Percentiles rank a stretch among this genome's conserved stretches.
phyloP scores from a whole-genome alignment of 2,888 invertebrate genomes.

The Netelia melanura region DNA sequence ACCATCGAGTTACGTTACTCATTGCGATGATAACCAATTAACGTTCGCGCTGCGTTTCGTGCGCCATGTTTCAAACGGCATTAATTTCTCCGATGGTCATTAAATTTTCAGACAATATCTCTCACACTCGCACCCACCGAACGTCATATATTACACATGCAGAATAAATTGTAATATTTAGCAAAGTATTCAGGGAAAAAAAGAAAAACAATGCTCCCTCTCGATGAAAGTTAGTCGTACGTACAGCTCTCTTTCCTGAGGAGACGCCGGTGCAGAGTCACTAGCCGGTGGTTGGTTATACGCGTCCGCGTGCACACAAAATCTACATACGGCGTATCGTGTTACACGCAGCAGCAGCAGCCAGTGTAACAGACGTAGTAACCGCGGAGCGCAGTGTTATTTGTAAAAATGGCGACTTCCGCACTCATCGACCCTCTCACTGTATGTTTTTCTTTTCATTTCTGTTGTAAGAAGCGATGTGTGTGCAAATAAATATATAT shows the following conservation, averaged over 20 bases:
- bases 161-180: background rate
- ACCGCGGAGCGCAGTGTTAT: conserved; percentile 6
- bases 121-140: too few species aligned
- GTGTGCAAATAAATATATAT: too few species aligned
- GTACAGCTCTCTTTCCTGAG: too few species aligned
- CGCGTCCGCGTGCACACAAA: conserved; percentile 63
- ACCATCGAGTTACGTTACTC: too few species aligned
- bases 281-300: conserved; percentile 49
- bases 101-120: too few species aligned
- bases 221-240: conserved; percentile 42
- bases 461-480: background rate
- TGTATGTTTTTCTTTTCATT: conserved; percentile 38
- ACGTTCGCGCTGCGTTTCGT: too few species aligned
- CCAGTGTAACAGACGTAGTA: conserved; percentile 10
- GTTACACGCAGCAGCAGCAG: conserved; percentile 61
- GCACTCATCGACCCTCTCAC: conserved; percentile 43
- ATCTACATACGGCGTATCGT: conserved; percentile 67
- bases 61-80: too few species aligned
- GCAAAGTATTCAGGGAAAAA: background rate
- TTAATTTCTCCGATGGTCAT: too few species aligned
- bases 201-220: conserved; percentile 35
- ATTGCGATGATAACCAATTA: too few species aligned
- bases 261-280: conserved; percentile 45
- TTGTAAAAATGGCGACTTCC: conserved; percentile 49
- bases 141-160: too few species aligned